phyloP scores from a whole-genome alignment of 2,797 vertebrate genomes.

The Dicrostonyx torquatus region DNA sequence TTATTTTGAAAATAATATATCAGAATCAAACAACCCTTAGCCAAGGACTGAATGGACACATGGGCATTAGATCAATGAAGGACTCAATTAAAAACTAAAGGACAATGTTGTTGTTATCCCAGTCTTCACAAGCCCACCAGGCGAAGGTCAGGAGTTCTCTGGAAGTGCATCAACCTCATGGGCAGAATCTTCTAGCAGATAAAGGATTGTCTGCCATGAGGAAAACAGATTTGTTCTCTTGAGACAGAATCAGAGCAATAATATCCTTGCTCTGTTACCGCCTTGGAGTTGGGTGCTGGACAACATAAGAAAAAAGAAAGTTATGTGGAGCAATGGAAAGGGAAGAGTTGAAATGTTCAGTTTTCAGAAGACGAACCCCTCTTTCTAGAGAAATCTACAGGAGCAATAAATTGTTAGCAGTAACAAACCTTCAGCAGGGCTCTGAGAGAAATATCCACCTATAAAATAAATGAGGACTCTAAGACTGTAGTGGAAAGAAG shows the following conservation, averaged over 20 bases:
- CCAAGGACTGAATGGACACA: background rate
- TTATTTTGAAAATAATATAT: constrained; percentile 10
- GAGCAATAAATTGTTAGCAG: constrained; percentile 10
- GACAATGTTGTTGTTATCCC: background rate
- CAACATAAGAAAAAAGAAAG: background rate
- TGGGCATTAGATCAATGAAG: background rate
- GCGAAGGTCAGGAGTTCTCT: background rate
- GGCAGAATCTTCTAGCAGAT: constrained; percentile 1
- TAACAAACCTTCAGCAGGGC: background rate
- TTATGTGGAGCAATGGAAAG: background rate
- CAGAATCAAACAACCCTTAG: constrained; percentile 35
- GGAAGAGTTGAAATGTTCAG: constrained; percentile 20
- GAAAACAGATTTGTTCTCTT: background rate
- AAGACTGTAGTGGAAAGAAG: background rate
- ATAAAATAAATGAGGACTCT: background rate
- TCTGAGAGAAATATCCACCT: background rate
- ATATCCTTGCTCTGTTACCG: background rate
- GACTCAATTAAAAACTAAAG: background rate
- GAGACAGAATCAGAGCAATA: background rate
- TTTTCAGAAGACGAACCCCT: background rate
- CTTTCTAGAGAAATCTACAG: constrained; percentile 37
- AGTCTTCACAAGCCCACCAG: background rate
- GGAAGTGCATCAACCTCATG: background rate
- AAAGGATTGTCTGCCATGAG: background rate
- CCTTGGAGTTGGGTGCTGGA: background rate